Percentiles rank a stretch among this genome's conserved stretches.
Evolutionary conservation across 1,140 invertebrate species (phyloP).

Genomic region (Phymorhynchus buccinoides): DNA sequence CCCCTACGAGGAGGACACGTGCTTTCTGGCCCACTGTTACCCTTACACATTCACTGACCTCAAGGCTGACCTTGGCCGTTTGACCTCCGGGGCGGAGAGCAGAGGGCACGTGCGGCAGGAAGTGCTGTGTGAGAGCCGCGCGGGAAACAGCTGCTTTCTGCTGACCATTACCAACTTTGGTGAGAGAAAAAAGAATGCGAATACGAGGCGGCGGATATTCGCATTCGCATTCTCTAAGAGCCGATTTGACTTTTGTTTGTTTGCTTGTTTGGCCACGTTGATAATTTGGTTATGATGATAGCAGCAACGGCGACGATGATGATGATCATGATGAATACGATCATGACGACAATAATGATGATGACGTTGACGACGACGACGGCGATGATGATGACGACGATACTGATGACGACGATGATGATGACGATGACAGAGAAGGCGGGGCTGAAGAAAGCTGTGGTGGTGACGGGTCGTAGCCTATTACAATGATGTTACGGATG

Average conservation of each 20-base stretch:
- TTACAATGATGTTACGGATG: no score
- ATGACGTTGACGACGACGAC: background rate
- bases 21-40: slow-evolving; percentile 73
- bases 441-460: slow-evolving; percentile 75
- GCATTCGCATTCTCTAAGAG: no score
- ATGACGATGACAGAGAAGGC: slow-evolving; percentile 9
- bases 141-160: slow-evolving; percentile 73
- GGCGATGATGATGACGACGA: no score
- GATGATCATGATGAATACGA: no score
- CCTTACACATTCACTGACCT: slow-evolving; percentile 73
- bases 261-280: no score
- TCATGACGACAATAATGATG: background rate
- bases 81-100: slow-evolving; percentile 60
- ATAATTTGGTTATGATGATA: no score
- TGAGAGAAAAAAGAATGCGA: slow-evolving; percentile 57
- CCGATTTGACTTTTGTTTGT: no score
- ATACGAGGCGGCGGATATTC: no score
- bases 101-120: slow-evolving; percentile 61
- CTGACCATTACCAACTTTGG: slow-evolving; percentile 71
- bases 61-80: slow-evolving; percentile 67
- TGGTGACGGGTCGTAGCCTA: slow-evolving; percentile 39
- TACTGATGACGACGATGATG: no score
- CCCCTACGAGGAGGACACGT: slow-evolving; percentile 64
- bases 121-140: slow-evolving; percentile 70
- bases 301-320: no score